Conservation (phyloP, 92 coral and sea anemone genomes). For the Phenganax subtilis region DNA sequence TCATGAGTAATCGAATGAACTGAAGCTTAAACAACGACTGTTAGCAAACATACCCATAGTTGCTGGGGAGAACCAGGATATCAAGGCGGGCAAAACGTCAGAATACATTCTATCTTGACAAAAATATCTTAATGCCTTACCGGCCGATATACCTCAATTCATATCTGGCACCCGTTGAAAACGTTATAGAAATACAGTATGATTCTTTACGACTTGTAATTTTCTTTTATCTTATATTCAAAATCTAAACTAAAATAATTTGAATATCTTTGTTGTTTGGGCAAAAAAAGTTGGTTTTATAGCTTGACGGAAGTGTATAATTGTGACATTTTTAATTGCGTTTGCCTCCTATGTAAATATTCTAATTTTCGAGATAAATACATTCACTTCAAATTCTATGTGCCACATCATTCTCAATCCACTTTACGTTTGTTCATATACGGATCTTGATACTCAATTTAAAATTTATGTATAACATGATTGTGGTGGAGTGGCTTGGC, state of each 20-base stretch:
- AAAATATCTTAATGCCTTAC: neutral
- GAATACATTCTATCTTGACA: neutral
- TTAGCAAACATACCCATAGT: constrained; percentile 13
- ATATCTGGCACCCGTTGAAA: neutral
- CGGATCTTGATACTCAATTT: neutral
- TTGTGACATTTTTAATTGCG: constrained; percentile 14
- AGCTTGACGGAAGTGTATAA: neutral
- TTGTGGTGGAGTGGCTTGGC: neutral
- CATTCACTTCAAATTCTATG: neutral
- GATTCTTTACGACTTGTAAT: neutral
- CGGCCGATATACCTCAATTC: neutral
- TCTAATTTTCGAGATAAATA: constrained; percentile 11
- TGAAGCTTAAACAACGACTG: constrained; percentile 10
- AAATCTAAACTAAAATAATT: neutral
- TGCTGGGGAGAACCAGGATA: constrained; percentile 8
- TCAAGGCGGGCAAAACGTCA: neutral
- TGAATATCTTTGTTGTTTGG: constrained; percentile 21
- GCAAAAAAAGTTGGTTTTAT: neutral
- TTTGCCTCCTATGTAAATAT: neutral
- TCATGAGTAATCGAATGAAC: neutral
- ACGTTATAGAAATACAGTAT: neutral
- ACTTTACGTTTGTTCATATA: neutral
- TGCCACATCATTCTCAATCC: neutral
- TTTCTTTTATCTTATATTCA: neutral
- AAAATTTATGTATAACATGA: constrained; percentile 14